These are phyloP conservation scores for Bombus impatiens DNA, from an alignment of 1,140 invertebrate genomes.

Conservation along the genomic window DNA sequence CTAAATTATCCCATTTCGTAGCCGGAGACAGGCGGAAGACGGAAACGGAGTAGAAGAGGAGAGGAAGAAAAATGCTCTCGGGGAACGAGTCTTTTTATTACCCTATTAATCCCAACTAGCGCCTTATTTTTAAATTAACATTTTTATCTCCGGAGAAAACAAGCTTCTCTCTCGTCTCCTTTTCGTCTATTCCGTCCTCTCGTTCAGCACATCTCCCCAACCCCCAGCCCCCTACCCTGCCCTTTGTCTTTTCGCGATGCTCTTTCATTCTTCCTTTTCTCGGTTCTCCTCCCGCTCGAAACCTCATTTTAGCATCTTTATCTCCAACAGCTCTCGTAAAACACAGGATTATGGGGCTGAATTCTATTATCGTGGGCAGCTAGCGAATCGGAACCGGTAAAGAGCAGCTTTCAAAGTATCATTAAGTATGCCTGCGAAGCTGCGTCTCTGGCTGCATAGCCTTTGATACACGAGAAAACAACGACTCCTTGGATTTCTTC, in stretches of 20 bases:
- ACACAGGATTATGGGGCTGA: constrained; percentile 77
- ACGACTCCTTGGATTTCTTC: constrained; percentile 7
- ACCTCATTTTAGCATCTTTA: constrained; percentile 67
- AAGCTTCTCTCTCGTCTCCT: constrained; percentile 67
- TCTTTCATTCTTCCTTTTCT: constrained; percentile 30
- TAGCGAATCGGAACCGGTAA: constrained; percentile 74
- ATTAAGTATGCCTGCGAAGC: constrained; percentile 64
- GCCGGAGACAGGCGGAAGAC: constrained; percentile 59
- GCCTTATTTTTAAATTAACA: constrained; percentile 81
- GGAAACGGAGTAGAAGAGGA: constrained; percentile 61
- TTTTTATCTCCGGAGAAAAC: constrained; percentile 79
- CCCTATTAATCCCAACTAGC: constrained; percentile 80
- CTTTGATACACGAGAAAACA: constrained; percentile 32
- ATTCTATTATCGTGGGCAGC: constrained; percentile 77
- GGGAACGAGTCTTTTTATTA: constrained; percentile 77
- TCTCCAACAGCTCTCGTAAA: constrained; percentile 74
- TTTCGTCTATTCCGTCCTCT: constrained; percentile 40
- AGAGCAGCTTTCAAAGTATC: constrained; percentile 73
- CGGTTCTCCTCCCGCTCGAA: constrained; percentile 29
- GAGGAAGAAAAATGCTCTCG: constrained; percentile 68
- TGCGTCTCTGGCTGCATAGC: not conserved
- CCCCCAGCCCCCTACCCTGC: constrained; percentile 15
- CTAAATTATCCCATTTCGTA: constrained; percentile 75
- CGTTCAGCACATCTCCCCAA: not conserved
- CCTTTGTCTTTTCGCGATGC: constrained; percentile 30